Evolutionary conservation across 2,888 invertebrate genomes (phyloP).

Genomic region (Sarcophaga subvicina): DNA sequence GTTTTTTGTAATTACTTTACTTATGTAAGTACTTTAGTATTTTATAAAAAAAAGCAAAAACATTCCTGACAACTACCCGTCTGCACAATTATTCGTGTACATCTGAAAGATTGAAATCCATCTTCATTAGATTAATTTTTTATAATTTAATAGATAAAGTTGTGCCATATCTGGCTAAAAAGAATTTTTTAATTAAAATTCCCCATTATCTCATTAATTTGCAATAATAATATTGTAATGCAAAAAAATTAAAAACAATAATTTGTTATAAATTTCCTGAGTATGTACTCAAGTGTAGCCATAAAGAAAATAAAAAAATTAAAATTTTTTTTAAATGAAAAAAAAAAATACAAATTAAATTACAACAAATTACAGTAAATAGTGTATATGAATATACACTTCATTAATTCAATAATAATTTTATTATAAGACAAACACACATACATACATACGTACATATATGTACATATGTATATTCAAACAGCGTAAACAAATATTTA

Average conservation of each 20-base stretch:
- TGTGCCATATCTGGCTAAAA: background rate
- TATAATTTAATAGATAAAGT: conserved; percentile 5
- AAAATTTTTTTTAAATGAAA: too few relatives aligned
- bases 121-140: conserved; percentile 4
- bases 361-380: conserved; percentile 1
- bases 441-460: background rate
- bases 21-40: too few relatives aligned
- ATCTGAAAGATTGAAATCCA: background rate
- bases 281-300: background rate
- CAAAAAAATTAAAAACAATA: conserved; percentile 10
- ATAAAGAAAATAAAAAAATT: background rate
- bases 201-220: conserved; percentile 18
- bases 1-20: too few relatives aligned
- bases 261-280: conserved; percentile 30
- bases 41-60: too few relatives aligned
- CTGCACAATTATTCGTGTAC: too few relatives aligned
- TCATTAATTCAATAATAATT: conserved; percentile 24
- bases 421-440: background rate
- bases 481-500: conserved; percentile 15
- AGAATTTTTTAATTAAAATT: conserved; percentile 31
- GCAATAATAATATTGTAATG: background rate
- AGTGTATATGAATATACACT: background rate
- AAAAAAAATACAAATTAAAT: too few relatives aligned
- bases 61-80: too few relatives aligned
- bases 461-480: background rate